Evolutionary conservation across 2,888 invertebrate genomes (phyloP), one percentile per base, ranked within the genome.

Genomic region (Stenolophus ochropezus): DNA sequence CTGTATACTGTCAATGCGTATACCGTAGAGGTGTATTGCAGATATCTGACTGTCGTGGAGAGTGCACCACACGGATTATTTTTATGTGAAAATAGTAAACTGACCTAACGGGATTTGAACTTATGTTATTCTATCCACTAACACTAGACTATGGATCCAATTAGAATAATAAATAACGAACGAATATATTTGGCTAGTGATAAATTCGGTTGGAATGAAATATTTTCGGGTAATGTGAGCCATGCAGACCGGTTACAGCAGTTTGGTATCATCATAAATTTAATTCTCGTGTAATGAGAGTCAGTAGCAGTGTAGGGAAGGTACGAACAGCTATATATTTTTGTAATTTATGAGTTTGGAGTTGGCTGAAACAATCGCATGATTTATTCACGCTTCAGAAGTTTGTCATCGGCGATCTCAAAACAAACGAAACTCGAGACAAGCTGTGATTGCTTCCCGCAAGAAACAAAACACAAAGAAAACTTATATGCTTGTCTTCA

Each of bases 321-420:
- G 56, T 56, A 56, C 23, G 25, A n/a, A 61, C 25, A 23, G 61
- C 61, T 61, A 61, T 61, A 61, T 61, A 61, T 61, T 61, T 61
- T 61, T 61, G 61, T 61, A 61, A 61, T 61, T 61, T 61, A 61
- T 61, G 61, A 61, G 61, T 61, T 61, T 61, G 61, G 25, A 61
- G 61, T 61, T 61, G 61, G 61, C 23, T 61, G 61, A 61, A 61
- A 61, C 61, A 61, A 61, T 61, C 61, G 61, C 25, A 61, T 61
- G 61, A 61, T 61, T 61, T 61, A 61, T 61, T 61, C 25, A 61
- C 25, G 61, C 61, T 61, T 61, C 61, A 61, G 23, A 61, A 61
- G 23, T 61, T 61, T 61, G 61, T 61, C 61, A 61, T 61, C 61
- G 14, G 23, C 25, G 61, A 61, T 61, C 61, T 61, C 23, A 21